A percentile compares a stretch with the other conserved stretches of the same genome.
Evolutionary conservation across 2,797 vertebrate species (phyloP).

Genomic region (Oryzias sinensis): DNA sequence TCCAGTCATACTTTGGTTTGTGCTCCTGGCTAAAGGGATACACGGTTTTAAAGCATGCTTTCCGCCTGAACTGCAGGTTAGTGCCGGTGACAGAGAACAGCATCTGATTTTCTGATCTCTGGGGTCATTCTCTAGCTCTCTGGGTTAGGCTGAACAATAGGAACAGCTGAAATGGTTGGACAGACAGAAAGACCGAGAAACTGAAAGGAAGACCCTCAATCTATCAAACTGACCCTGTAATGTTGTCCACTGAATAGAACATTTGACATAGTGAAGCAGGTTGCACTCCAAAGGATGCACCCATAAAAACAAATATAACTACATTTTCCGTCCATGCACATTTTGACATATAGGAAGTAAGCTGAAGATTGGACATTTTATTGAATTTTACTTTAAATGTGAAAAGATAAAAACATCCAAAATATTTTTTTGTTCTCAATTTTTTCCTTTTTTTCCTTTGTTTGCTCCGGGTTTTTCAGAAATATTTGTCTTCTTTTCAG

Average conservation of each 20-base stretch:
- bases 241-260: conserved; percentile 7
- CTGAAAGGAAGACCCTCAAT: conserved; percentile 33
- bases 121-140: conserved; percentile 59
- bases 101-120: conserved; percentile 72
- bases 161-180: conserved; percentile 65
- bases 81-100: conserved; percentile 59
- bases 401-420: background rate
- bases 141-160: conserved; percentile 63
- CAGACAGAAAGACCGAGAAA: conserved; percentile 41
- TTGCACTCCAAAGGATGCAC: background rate
- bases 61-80: conserved; percentile 57
- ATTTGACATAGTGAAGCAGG: conserved; percentile 15
- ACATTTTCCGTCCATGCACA: background rate
- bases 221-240: conserved; percentile 35
- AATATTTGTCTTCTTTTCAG: conserved; percentile 5
- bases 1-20: conserved; percentile 21
- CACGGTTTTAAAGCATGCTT: conserved; percentile 21
- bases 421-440: background rate
- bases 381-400: background rate
- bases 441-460: conserved; percentile 14
- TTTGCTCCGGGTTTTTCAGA: background rate
- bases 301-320: background rate
- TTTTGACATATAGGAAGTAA: background rate
- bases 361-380: background rate
- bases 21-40: conserved; percentile 25